These are phyloP conservation scores for Microctonus brassicae DNA, from an alignment of 2,888 invertebrate species.

Conservation along the genomic window DNA sequence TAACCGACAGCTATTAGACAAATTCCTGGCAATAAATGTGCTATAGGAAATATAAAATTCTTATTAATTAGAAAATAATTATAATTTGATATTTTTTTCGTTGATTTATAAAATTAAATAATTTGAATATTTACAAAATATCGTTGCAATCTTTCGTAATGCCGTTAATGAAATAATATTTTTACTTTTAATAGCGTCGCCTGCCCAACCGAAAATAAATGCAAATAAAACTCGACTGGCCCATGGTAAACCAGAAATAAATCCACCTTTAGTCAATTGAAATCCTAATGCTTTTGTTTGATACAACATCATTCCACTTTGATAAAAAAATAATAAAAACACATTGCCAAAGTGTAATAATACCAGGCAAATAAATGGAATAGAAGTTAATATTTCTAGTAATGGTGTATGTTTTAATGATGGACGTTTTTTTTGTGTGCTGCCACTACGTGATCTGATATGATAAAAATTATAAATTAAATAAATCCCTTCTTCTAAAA, in stretches of 20 bases:
- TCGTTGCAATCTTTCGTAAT: conserved; percentile 57
- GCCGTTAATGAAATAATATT: conserved; percentile 68
- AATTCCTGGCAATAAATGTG: conserved; percentile 74
- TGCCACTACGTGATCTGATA: conserved; percentile 69
- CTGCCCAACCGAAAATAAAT: conserved; percentile 79
- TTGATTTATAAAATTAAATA: background rate
- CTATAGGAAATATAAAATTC: conserved; percentile 67
- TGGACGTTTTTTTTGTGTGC: conserved; percentile 48
- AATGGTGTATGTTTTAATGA: conserved; percentile 74
- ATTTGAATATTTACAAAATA: conserved; percentile 60
- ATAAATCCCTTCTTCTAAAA: background rate
- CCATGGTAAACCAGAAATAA: conserved; percentile 80
- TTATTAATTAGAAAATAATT: background rate
- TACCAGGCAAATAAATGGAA: conserved; percentile 79
- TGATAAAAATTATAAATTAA: background rate
- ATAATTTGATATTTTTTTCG: background rate
- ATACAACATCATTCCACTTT: conserved; percentile 83
- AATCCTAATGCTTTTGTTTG: conserved; percentile 81
- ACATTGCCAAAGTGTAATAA: conserved; percentile 82
- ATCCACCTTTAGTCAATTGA: conserved; percentile 79
- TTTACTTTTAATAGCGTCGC: conserved; percentile 74
- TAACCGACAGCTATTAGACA: conserved; percentile 68
- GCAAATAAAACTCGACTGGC: conserved; percentile 78
- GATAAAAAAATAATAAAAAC: conserved; percentile 82
- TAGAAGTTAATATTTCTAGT: conserved; percentile 74